These are phyloP conservation scores for Buteo buteo DNA, from an alignment of 2,113 vertebrate species.

Conservation along the genomic window DNA sequence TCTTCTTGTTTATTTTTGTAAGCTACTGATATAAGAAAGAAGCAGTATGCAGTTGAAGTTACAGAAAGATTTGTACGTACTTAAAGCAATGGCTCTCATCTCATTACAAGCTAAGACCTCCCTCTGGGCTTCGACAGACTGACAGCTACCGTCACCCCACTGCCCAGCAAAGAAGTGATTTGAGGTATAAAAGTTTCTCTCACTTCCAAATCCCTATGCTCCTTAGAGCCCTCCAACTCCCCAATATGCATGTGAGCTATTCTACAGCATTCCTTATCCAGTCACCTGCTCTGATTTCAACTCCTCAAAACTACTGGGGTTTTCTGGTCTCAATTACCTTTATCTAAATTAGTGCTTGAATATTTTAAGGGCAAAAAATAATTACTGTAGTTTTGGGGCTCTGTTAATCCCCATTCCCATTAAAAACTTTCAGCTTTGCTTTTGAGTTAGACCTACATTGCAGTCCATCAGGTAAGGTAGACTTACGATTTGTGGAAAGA, in stretches of 20 bases:
- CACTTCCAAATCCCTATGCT: slow-evolving; percentile 55
- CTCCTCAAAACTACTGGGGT: background rate
- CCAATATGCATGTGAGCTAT: slow-evolving; percentile 40
- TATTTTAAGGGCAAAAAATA: slow-evolving; percentile 21
- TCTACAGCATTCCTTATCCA: slow-evolving; percentile 21
- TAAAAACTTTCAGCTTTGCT: background rate
- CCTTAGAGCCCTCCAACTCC: slow-evolving; percentile 43
- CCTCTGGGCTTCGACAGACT: slow-evolving; percentile 64
- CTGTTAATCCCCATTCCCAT: slow-evolving; percentile 12
- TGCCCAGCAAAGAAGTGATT: slow-evolving; percentile 66
- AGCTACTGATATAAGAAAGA: slow-evolving; percentile 38
- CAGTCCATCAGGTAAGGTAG: slow-evolving; percentile 50
- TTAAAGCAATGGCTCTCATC: slow-evolving; percentile 68
- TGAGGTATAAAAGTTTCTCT: slow-evolving; percentile 68
- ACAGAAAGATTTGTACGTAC: slow-evolving; percentile 42
- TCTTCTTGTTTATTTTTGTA: slow-evolving; percentile 43
- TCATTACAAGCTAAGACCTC: slow-evolving; percentile 66
- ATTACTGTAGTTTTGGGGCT: slow-evolving; percentile 32
- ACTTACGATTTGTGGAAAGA: background rate
- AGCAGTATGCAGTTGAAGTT: slow-evolving; percentile 44
- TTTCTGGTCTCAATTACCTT: slow-evolving; percentile 22
- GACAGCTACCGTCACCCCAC: slow-evolving; percentile 62
- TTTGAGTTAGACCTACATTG: slow-evolving; percentile 32
- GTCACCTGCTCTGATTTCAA: slow-evolving; percentile 47
- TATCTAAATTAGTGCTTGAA: background rate